Evolutionary conservation across 2,888 invertebrate species (phyloP).

Genomic region (Agrochola litura): DNA sequence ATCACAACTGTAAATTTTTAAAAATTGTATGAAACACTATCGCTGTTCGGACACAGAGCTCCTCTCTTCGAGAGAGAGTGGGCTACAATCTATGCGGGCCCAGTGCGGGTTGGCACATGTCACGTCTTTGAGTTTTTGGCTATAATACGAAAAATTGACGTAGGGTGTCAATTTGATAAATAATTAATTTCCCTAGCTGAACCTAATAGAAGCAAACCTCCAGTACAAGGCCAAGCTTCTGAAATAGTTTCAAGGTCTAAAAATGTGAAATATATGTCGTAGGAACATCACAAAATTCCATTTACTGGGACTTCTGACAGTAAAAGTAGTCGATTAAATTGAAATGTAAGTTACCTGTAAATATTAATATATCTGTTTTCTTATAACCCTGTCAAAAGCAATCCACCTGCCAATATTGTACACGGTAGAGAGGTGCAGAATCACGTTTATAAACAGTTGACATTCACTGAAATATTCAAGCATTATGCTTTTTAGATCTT

Average conservation of each 20-base stretch:
- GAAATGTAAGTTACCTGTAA: not conserved
- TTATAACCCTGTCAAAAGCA: not conserved
- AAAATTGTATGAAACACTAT: not conserved
- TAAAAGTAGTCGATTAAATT: not conserved
- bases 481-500: not conserved
- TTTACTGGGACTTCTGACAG: not conserved
- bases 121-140: no score
- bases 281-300: not conserved
- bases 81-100: no score
- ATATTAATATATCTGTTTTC: not conserved
- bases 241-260: not conserved
- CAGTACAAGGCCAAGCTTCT: not conserved
- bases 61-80: no score
- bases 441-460: not conserved
- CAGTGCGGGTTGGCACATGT: no score
- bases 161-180: not conserved
- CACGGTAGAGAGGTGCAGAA: not conserved
- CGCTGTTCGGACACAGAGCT: no score
- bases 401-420: not conserved
- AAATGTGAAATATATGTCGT: not conserved
- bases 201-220: not conserved
- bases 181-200: not conserved
- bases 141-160: not conserved
- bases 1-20: not conserved
- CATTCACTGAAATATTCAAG: not conserved